Evolutionary conservation across 2,888 invertebrate genomes (phyloP).

Genomic region (Sialis lutaria): DNA sequence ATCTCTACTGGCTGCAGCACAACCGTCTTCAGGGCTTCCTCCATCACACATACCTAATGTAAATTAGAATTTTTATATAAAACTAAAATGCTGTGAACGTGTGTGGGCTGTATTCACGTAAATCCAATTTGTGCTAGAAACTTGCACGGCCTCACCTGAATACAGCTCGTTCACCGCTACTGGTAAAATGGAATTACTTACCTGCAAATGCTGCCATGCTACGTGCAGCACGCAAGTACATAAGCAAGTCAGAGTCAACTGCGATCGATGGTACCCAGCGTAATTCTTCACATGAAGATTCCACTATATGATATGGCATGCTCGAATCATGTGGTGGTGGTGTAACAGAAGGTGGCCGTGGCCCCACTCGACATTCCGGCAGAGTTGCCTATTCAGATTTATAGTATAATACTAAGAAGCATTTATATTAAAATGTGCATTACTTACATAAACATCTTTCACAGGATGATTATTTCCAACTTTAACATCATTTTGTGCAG

Average conservation of each 20-base stretch:
- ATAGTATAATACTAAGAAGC: too few species aligned
- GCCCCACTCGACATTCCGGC: slow-evolving; percentile 29
- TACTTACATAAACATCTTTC: slow-evolving; percentile 47
- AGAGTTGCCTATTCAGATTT: slow-evolving; percentile 19
- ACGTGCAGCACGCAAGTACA: slow-evolving; percentile 92
- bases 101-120: too few species aligned
- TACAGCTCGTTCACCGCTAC: not conserved
- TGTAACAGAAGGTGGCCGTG: slow-evolving; percentile 29
- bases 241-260: slow-evolving; percentile 85
- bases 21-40: slow-evolving; percentile 92
- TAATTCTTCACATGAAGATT: slow-evolving; percentile 55
- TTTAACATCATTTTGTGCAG: slow-evolving; percentile 61
- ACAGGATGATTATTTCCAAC: slow-evolving; percentile 64
- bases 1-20: slow-evolving; percentile 89
- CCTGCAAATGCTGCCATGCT: slow-evolving; percentile 94
- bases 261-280: slow-evolving; percentile 90
- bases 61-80: too few species aligned
- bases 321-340: slow-evolving; percentile 36
- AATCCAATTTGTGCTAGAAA: not conserved
- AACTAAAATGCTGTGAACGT: too few species aligned
- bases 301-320: slow-evolving; percentile 25
- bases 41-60: slow-evolving; percentile 85
- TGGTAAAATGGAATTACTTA: not conserved
- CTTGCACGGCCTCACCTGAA: not conserved
- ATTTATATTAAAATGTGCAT: slow-evolving; percentile 11